phyloP scores from a whole-genome alignment of 1,140 invertebrate genomes.

The Leptoteleia sp. region DNA sequence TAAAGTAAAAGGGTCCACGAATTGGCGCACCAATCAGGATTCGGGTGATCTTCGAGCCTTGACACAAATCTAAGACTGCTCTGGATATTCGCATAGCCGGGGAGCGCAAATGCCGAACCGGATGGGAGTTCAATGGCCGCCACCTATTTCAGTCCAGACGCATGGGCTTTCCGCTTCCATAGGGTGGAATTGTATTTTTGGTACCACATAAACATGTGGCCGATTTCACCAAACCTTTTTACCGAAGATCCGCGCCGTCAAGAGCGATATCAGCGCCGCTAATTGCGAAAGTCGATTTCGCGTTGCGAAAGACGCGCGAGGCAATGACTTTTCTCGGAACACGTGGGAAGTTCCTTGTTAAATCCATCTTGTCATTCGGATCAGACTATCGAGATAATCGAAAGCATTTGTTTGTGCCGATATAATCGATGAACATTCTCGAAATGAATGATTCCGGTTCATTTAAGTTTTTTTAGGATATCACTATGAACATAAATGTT shows the following conservation, averaged over 20 bases:
- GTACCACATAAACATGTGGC: constrained; percentile 45
- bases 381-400: no score
- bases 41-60: constrained; percentile 44
- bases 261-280: constrained; percentile 15
- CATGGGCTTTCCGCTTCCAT: constrained; percentile 41
- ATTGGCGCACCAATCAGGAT: background rate
- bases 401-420: no score
- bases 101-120: constrained; percentile 30
- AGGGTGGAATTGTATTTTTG: constrained; percentile 58
- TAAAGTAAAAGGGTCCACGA: no score
- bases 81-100: no score
- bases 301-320: background rate
- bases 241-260: constrained; percentile 1
- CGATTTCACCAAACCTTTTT: constrained; percentile 34
- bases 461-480: no score
- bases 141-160: constrained; percentile 62
- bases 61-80: constrained; percentile 62
- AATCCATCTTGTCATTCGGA: no score
- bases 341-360: no score
- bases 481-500: no score
- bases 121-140: constrained; percentile 54
- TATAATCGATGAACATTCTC: no score
- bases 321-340: background rate
- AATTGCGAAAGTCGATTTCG: constrained; percentile 24
- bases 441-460: no score